A percentile compares a stretch with the other conserved stretches of the same genome.
Evolutionary conservation across 1,140 invertebrate species (phyloP).

Genomic region (Hyles vespertilio): DNA sequence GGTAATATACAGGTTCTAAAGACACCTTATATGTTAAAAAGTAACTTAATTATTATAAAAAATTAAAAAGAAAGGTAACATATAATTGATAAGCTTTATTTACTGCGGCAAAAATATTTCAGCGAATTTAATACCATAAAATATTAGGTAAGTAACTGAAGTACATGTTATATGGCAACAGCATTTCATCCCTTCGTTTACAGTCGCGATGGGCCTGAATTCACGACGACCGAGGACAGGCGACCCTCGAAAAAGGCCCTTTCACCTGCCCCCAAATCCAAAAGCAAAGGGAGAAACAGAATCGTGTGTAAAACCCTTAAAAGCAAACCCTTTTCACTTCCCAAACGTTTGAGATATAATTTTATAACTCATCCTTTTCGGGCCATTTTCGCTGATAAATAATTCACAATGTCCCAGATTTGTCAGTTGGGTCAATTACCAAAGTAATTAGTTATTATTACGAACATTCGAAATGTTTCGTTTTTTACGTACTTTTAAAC

Average conservation of each 20-base stretch:
- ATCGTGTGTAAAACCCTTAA: conserved; percentile 39
- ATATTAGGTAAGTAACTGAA: too few relatives aligned
- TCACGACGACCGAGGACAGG: conserved; percentile 25
- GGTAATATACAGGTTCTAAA: too few relatives aligned
- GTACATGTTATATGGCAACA: too few relatives aligned
- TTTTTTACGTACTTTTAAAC: neutral
- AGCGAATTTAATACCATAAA: too few relatives aligned
- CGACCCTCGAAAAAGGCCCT: conserved; percentile 42
- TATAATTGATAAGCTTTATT: too few relatives aligned
- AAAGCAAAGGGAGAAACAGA: conserved; percentile 25
- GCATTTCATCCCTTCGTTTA: too few relatives aligned
- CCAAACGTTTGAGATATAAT: conserved; percentile 67
- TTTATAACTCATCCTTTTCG: conserved; percentile 69
- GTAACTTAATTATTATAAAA: too few relatives aligned
- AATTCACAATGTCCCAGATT: conserved; percentile 62
- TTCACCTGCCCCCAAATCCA: conserved; percentile 21
- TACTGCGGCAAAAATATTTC: too few relatives aligned
- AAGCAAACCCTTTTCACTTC: conserved; percentile 49
- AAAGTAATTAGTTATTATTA: conserved; percentile 7
- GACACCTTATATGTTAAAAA: too few relatives aligned
- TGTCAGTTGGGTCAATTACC: conserved; percentile 35
- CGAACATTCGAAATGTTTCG: conserved; percentile 5
- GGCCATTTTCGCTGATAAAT: conserved; percentile 63
- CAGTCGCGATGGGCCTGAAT: conserved; percentile 21
- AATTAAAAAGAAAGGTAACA: too few relatives aligned